These are phyloP conservation scores for Seladonia tumulorum DNA, from an alignment of 2,888 invertebrate genomes.

Conservation along the genomic window DNA sequence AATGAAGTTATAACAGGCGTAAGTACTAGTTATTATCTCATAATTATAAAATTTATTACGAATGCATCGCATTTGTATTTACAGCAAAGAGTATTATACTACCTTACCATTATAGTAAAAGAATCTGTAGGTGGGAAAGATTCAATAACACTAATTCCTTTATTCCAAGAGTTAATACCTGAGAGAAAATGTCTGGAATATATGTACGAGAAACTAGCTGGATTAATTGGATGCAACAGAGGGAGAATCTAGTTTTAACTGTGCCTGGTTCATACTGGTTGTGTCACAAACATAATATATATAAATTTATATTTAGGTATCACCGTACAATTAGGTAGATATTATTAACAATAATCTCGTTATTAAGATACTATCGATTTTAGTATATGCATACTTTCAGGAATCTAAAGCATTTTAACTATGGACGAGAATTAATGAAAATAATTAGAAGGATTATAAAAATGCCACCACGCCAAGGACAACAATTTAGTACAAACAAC, in stretches of 20 bases:
- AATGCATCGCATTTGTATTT: conserved; percentile 46
- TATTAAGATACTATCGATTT: background rate
- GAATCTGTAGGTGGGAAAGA: conserved; percentile 74
- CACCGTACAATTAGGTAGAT: conserved; percentile 76
- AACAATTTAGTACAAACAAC: conserved; percentile 80
- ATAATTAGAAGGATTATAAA: conserved; percentile 81
- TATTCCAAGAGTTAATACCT: conserved; percentile 81
- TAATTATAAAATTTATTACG: background rate
- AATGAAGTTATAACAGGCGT: conserved; percentile 83
- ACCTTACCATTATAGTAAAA: conserved; percentile 79
- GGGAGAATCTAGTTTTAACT: conserved; percentile 76
- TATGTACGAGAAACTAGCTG: conserved; percentile 81
- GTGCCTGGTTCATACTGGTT: conserved; percentile 83
- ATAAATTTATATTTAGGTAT: conserved; percentile 81
- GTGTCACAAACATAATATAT: conserved; percentile 81
- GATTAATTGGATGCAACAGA: conserved; percentile 78
- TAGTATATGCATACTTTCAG: conserved; percentile 65
- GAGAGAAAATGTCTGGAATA: conserved; percentile 84
- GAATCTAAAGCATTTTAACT: conserved; percentile 72
- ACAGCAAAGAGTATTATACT: conserved; percentile 82
- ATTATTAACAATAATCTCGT: background rate
- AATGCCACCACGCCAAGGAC: conserved; percentile 78
- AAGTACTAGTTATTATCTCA: conserved; percentile 45
- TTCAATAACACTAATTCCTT: conserved; percentile 77
- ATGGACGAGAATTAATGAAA: conserved; percentile 81